These are phyloP conservation scores for Ginglymostoma cirratum DNA, from an alignment of 2,113 vertebrate species.

Conservation along the genomic window DNA sequence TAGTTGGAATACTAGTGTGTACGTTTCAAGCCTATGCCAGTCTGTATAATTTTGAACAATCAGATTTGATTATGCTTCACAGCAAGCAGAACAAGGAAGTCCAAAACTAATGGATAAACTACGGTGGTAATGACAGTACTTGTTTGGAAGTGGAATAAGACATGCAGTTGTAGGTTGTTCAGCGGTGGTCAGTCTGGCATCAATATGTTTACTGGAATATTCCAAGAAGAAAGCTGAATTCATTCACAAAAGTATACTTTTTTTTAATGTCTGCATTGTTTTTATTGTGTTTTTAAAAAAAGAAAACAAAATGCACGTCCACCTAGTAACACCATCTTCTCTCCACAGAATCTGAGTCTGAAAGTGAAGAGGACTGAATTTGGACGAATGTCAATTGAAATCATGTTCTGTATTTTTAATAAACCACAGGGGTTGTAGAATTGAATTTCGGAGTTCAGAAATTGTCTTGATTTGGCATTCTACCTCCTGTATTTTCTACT, in stretches of 20 bases:
- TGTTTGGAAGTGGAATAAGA: background rate
- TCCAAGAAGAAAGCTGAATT: background rate
- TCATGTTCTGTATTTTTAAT: constrained; percentile 54
- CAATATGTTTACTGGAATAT: background rate
- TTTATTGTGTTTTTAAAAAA: background rate
- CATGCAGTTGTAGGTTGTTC: background rate
- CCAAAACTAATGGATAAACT: background rate
- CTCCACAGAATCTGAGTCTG: constrained; percentile 86
- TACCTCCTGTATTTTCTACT: constrained; percentile 80
- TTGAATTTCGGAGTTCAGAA: constrained; percentile 55
- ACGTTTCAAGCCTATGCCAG: background rate
- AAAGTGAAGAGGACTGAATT: constrained; percentile 89
- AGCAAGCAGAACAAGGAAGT: background rate
- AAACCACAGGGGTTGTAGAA: constrained; percentile 73
- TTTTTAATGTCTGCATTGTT: background rate
- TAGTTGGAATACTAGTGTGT: background rate
- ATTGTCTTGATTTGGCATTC: constrained; percentile 65
- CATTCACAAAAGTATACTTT: background rate
- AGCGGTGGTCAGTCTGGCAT: background rate
- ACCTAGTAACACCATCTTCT: constrained; percentile 34
- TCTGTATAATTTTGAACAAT: background rate
- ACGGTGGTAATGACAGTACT: background rate
- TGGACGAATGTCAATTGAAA: constrained; percentile 74
- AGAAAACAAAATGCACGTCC: background rate
- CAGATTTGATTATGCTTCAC: background rate